Evolutionary conservation across 2,888 invertebrate species (phyloP), one percentile per base, ranked within the genome.

Genomic region (Callimorpha dominula): DNA sequence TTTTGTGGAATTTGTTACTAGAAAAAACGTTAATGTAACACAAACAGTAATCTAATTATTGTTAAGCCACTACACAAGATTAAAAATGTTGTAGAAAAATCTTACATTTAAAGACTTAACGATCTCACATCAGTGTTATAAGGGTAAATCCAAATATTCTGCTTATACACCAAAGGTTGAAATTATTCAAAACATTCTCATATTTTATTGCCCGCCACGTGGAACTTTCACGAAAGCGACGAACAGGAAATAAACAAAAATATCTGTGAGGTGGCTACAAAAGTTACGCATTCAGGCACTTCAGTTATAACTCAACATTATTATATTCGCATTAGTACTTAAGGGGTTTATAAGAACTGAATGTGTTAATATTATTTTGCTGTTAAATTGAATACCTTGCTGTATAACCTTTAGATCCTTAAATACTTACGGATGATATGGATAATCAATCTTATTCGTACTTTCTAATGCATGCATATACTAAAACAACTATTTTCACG

Each of bases 171-270:
- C 64, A 17, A 72, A 70, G 17, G 63, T 60, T 50, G 14, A 49
- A 72, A 70, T 70, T 67, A 62, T 52, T 46, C 71, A 60, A 70
- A 66, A 52, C 62, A 73, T 67, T 70, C 62, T 67, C 63, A 68
- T 20, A 40, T 70, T 67, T 72, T 71, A 65, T 63, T 52, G 42
- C 66, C 54, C 68, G 46, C 64, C 49, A 63, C 57, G 72, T 54
- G 46, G 31, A 68, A 62, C 79, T 81, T 74, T 73, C 66, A 54
- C 15, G 65, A 72, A 72, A 78, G 69, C 75, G 75, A 71, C 67
- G 74, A 77, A 78, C 77, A 75, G 73, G 79, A 73, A 72, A 79
- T 80, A 83, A 85, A 85, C 77, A 84, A 84, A 86, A 85, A 84
- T 77, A 84, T 80, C 65, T 73, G 40, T 80, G 85, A 81, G 76